These are phyloP conservation scores for Zoroaster sp. DNA, from an alignment of 53 echinoderm and acorn worm genomes.

Conservation along the genomic window DNA sequence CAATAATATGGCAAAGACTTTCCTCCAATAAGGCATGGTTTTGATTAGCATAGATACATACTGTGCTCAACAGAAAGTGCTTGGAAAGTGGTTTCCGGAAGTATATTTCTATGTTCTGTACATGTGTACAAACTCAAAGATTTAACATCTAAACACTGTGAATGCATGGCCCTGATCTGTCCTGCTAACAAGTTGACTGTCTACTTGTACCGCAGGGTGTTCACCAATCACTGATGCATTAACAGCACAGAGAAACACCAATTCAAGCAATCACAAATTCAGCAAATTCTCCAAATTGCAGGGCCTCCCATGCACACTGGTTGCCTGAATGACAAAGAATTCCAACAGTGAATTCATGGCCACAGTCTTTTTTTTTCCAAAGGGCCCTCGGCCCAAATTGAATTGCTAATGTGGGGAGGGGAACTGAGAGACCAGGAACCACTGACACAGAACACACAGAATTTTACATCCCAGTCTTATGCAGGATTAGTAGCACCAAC, in stretches of 20 bases:
- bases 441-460: conserved; percentile 17
- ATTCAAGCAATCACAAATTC: conserved; percentile 25
- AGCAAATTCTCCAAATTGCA: conserved; percentile 45
- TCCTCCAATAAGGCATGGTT: neutral
- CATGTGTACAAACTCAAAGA: neutral
- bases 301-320: conserved; percentile 26
- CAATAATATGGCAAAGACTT: neutral
- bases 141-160: neutral
- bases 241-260: neutral
- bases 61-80: neutral
- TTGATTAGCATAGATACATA: neutral
- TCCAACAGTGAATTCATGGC: conserved; percentile 41
- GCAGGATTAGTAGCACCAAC: neutral
- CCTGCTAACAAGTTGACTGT: too few relatives aligned
- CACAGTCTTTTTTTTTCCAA: neutral
- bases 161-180: too few relatives aligned
- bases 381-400: neutral
- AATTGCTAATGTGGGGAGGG: conserved; percentile 23
- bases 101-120: neutral
- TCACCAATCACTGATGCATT: too few relatives aligned
- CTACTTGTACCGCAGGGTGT: too few relatives aligned
- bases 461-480: neutral
- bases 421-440: conserved; percentile 1
- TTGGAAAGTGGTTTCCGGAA: neutral
- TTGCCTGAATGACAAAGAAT: conserved; percentile 32